phyloP scores from a whole-genome alignment of 2,797 vertebrate species.

The Lepidocolaptes lacrymiger region DNA sequence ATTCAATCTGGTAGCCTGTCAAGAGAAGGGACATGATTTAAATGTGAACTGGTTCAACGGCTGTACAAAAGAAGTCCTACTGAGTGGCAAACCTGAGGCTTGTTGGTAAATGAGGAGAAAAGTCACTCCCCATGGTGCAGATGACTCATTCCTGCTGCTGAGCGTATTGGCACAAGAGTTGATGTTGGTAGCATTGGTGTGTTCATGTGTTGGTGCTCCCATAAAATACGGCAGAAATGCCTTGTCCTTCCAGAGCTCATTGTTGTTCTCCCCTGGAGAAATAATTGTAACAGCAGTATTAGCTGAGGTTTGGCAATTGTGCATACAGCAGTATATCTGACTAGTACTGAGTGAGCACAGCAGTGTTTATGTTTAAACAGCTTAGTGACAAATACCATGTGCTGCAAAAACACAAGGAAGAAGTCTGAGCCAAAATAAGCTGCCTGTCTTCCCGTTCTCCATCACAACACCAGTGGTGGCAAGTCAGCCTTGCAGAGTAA shows the following conservation, averaged over 20 bases:
- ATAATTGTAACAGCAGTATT: not conserved
- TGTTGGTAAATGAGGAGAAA: not conserved
- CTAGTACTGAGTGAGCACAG: not conserved
- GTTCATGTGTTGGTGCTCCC: not conserved
- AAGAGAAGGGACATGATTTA: not conserved
- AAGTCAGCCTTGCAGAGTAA: not conserved
- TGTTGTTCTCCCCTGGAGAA: not conserved
- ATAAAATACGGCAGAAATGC: not conserved
- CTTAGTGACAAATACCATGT: not conserved
- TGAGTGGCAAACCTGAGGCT: not conserved
- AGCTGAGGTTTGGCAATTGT: not conserved
- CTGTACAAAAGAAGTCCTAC: not conserved
- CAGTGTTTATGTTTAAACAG: not conserved
- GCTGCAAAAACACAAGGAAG: not conserved
- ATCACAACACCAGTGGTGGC: not conserved
- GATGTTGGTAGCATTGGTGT: not conserved
- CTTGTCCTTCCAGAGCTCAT: not conserved
- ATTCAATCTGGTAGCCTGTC: not conserved
- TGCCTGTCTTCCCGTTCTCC: not conserved
- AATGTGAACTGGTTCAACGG: not conserved
- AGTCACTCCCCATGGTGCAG: not conserved
- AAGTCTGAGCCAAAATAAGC: not conserved
- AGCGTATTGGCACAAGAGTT: not conserved
- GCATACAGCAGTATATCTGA: not conserved
- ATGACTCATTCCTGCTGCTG: not conserved